phyloP scores from a whole-genome alignment of 2,113 vertebrate genomes.

The Notothenia rossii region DNA sequence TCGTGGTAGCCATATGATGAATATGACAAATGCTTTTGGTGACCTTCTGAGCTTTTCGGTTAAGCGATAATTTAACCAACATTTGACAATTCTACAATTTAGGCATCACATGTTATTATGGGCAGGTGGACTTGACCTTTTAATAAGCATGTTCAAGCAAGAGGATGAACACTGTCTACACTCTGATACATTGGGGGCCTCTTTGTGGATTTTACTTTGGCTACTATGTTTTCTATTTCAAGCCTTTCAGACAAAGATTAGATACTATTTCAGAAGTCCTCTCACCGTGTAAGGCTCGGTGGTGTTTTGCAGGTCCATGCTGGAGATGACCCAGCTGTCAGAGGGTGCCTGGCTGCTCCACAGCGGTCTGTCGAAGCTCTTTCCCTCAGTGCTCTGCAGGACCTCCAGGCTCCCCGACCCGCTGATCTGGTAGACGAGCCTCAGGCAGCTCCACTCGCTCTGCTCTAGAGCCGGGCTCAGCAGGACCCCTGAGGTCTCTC shows the following conservation, averaged over 20 bases:
- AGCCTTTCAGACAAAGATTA: not conserved
- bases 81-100: not conserved
- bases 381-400: slow-evolving; percentile 86
- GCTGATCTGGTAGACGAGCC: slow-evolving; percentile 91
- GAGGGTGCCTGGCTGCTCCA: slow-evolving; percentile 89
- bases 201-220: no score
- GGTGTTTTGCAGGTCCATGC: slow-evolving; percentile 89
- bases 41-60: not conserved
- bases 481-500: slow-evolving; percentile 80
- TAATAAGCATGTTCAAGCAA: not conserved
- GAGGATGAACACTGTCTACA: not conserved
- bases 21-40: not conserved
- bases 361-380: slow-evolving; percentile 89
- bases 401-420: slow-evolving; percentile 85
- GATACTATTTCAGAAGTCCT: not conserved
- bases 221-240: no score
- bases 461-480: slow-evolving; percentile 88
- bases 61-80: not conserved
- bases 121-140: not conserved
- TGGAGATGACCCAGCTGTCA: slow-evolving; percentile 93
- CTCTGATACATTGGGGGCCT: not conserved
- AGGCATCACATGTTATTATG: not conserved
- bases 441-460: slow-evolving; percentile 93
- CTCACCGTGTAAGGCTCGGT: slow-evolving; percentile 88
- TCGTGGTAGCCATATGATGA: not conserved